Conservation (phyloP, 2,888 invertebrate species). For the Calameuta pallipes region DNA sequence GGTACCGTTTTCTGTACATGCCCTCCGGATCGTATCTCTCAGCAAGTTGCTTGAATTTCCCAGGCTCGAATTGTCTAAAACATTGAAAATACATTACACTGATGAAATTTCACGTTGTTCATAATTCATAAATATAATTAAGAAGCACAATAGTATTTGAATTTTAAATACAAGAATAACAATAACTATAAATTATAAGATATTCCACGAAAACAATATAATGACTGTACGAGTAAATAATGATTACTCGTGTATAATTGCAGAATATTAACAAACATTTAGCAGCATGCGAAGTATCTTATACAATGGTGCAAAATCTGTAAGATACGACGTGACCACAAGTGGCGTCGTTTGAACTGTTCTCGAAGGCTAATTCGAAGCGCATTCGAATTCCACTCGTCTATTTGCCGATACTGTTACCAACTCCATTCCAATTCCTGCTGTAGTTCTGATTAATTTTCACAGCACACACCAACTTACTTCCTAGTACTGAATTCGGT, state of each 20-base stretch:
- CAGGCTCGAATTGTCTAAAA: constrained; percentile 44
- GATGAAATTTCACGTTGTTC: background rate
- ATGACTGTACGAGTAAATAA: background rate
- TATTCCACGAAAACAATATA: background rate
- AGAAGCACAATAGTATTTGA: background rate
- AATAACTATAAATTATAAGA: background rate
- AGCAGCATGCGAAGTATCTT: background rate
- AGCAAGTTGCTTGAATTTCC: constrained; percentile 42
- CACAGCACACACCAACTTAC: background rate
- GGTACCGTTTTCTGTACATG: constrained; percentile 41
- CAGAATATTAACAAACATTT: background rate
- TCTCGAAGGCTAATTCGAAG: background rate
- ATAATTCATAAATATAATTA: background rate
- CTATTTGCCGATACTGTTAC: background rate
- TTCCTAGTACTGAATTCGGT: background rate
- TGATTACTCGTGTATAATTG: background rate
- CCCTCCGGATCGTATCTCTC: constrained; percentile 45
- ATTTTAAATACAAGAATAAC: background rate
- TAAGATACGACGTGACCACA: background rate
- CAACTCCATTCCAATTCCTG: background rate
- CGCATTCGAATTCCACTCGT: background rate
- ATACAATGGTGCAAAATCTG: background rate
- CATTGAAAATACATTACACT: background rate
- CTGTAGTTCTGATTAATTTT: background rate
- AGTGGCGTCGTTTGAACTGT: background rate